Percentiles rank a stretch among this genome's conserved stretches.
phyloP scores from a whole-genome alignment of 2,888 invertebrate genomes.

The Eupeodes latifasciatus region DNA sequence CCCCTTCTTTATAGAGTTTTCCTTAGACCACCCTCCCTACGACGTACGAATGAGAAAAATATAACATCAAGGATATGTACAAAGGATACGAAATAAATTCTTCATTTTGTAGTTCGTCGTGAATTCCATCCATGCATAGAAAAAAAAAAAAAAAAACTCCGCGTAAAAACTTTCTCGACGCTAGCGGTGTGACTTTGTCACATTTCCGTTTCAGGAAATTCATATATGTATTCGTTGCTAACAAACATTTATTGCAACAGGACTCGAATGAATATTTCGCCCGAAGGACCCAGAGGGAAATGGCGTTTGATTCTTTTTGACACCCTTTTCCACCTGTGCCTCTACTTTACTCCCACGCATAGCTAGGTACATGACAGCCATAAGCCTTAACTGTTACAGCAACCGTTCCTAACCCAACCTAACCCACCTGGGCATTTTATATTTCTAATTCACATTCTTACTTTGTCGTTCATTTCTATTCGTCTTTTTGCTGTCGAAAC shows the following conservation, averaged over 20 bases:
- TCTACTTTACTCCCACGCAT: no score
- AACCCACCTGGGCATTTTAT: constrained; percentile 35
- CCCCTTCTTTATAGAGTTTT: background rate
- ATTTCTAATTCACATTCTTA: constrained; percentile 68
- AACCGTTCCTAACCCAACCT: background rate
- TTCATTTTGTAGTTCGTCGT: constrained; percentile 51
- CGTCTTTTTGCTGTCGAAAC: constrained; percentile 13
- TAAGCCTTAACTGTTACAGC: background rate
- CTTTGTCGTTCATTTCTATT: constrained; percentile 60
- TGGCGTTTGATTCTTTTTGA: constrained; percentile 27
- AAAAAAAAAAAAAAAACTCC: constrained; percentile 12
- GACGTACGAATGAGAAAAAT: background rate
- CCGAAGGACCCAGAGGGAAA: constrained; percentile 23
- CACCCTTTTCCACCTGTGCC: background rate
- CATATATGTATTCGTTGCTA: constrained; percentile 42
- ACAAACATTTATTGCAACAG: background rate
- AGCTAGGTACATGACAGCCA: no score
- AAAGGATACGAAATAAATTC: constrained; percentile 56
- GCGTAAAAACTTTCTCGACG: constrained; percentile 34
- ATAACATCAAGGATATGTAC: constrained; percentile 37
- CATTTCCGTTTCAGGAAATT: constrained; percentile 60
- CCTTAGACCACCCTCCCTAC: no score
- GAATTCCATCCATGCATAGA: constrained; percentile 1
- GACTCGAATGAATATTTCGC: constrained; percentile 34
- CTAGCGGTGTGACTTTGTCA: constrained; percentile 60